Evolutionary conservation across 2,888 invertebrate species (phyloP).

Genomic region (Limnephilus marmoratus): DNA sequence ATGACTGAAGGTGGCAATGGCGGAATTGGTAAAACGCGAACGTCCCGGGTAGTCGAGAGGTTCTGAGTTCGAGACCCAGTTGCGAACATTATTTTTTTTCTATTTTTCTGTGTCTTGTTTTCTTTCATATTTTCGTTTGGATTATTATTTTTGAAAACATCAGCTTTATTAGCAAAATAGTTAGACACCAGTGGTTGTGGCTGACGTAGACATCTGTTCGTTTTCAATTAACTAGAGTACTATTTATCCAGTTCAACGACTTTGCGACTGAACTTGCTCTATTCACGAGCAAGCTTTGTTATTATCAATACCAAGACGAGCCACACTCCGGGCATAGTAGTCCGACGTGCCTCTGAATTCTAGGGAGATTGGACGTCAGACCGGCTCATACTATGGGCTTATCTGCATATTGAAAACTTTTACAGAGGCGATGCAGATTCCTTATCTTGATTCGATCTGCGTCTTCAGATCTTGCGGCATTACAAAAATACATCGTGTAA

Average conservation of each 20-base stretch:
- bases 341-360: not conserved
- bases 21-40: too few species aligned
- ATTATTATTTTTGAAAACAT: too few species aligned
- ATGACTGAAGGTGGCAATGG: too few species aligned
- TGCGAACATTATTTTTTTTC: too few species aligned
- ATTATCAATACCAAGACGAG: not conserved
- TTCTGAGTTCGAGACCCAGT: too few species aligned
- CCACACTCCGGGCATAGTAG: not conserved
- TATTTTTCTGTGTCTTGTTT: too few species aligned
- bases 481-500: too few species aligned
- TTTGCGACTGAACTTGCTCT: not conserved
- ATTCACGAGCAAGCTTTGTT: not conserved
- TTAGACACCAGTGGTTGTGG: not conserved
- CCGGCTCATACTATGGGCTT: not conserved
- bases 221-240: not conserved
- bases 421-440: not conserved
- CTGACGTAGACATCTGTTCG: not conserved
- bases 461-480: too few species aligned
- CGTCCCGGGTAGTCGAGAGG: too few species aligned
- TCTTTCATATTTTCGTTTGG: too few species aligned
- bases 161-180: too few species aligned
- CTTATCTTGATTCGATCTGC: not conserved
- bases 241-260: not conserved
- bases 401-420: not conserved
- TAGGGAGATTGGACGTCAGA: not conserved